A percentile compares a stretch with the other conserved stretches of the same genome.
Evolutionary conservation across 2,888 invertebrate genomes (phyloP).

Genomic region (Trisateles emortualis): DNA sequence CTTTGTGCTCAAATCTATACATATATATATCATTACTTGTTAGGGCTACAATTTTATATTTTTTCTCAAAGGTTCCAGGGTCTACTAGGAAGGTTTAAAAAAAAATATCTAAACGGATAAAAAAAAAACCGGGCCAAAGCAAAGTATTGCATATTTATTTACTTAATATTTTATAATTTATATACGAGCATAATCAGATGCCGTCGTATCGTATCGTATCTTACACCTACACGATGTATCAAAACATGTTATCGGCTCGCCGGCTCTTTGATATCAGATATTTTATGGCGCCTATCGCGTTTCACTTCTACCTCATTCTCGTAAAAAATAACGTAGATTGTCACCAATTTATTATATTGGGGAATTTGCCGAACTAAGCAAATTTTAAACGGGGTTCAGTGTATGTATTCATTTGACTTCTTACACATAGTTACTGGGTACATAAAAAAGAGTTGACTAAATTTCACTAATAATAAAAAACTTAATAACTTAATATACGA

Average conservation of each 20-base stretch:
- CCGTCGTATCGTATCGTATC: conserved; percentile 13
- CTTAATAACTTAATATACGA: no score
- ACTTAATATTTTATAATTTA: conserved; percentile 14
- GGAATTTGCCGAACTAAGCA: conserved; percentile 13
- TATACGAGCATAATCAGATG: conserved; percentile 18
- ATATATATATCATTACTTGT: no score
- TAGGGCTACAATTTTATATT: no score
- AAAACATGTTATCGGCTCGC: conserved; percentile 28
- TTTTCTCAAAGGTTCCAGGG: no score
- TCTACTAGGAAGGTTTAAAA: no score
- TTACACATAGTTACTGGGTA: no score
- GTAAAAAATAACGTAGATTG: conserved; percentile 22
- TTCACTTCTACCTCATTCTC: conserved; percentile 14
- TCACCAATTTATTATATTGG: conserved; percentile 27
- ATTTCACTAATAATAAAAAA: no score
- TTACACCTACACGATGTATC: conserved; percentile 21
- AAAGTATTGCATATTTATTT: background rate
- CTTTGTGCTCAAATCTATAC: background rate
- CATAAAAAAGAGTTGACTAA: no score
- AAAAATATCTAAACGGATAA: no score
- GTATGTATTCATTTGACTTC: background rate
- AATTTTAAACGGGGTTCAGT: background rate
- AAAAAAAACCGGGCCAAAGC: no score
- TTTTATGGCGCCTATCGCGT: conserved; percentile 34
- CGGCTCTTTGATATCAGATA: conserved; percentile 38